Evolutionary conservation across 2,888 invertebrate genomes (phyloP).

Genomic region (Eristalis arbustorum): DNA sequence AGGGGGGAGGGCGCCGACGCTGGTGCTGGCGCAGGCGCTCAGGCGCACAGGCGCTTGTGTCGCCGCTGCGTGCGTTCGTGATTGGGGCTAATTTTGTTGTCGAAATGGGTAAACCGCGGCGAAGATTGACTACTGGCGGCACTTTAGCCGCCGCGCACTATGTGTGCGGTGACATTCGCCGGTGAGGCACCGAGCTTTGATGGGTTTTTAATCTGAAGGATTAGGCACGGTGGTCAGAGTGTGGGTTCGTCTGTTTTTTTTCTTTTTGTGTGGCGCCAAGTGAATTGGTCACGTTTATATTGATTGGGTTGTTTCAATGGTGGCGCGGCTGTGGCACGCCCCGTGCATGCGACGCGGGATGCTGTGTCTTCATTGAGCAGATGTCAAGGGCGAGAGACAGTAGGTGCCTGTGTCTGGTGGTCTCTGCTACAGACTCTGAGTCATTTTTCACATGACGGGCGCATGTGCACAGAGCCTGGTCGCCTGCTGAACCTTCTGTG

Average conservation of each 20-base stretch:
- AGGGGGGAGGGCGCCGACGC: too few relatives aligned
- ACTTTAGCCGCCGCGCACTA: constrained; percentile 22
- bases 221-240: constrained; percentile 10
- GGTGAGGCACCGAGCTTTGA: constrained; percentile 1
- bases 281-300: constrained; percentile 56
- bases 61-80: background rate
- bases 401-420: background rate
- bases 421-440: too few relatives aligned
- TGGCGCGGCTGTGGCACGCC: background rate
- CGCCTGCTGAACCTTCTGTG: too few relatives aligned
- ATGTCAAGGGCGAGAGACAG: background rate
- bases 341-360: background rate
- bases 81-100: constrained; percentile 27
- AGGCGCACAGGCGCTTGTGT: background rate
- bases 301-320: constrained; percentile 25
- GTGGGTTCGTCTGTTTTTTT: constrained; percentile 5
- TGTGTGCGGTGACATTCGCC: constrained; percentile 54
- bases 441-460: too few relatives aligned
- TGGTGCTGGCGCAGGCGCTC: background rate
- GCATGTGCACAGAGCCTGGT: too few relatives aligned
- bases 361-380: background rate
- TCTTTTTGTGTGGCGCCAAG: constrained; percentile 53
- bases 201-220: constrained; percentile 57
- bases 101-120: constrained; percentile 17
- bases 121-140: constrained; percentile 51